phyloP scores from a whole-genome alignment of 2,888 invertebrate species.

The Agrilus biguttatus region DNA sequence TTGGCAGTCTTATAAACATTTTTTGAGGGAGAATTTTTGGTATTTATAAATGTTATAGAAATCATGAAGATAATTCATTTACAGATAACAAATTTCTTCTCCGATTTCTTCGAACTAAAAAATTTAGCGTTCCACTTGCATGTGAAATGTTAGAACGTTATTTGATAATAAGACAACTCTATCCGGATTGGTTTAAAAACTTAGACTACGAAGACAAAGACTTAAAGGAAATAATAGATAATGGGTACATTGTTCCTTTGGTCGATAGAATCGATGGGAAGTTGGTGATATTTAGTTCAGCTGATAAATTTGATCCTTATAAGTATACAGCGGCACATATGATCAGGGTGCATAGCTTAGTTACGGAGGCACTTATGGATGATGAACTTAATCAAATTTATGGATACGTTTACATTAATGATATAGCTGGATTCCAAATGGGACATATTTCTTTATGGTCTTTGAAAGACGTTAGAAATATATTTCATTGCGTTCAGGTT shows the following conservation, averaged over 20 bases:
- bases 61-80: slow-evolving; percentile 7
- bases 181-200: slow-evolving; percentile 75
- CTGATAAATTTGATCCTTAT: slow-evolving; percentile 42
- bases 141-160: slow-evolving; percentile 81
- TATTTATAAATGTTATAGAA: too few relatives aligned
- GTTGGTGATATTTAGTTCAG: slow-evolving; percentile 63
- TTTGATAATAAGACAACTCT: slow-evolving; percentile 67
- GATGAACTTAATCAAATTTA: slow-evolving; percentile 72
- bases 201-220: slow-evolving; percentile 67
- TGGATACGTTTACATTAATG: slow-evolving; percentile 73
- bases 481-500: slow-evolving; percentile 66
- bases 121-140: slow-evolving; percentile 72
- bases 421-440: slow-evolving; percentile 71
- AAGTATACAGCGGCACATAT: slow-evolving; percentile 61
- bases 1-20: too few relatives aligned
- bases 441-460: slow-evolving; percentile 74
- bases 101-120: slow-evolving; percentile 74
- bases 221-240: slow-evolving; percentile 64
- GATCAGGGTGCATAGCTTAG: slow-evolving; percentile 71
- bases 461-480: slow-evolving; percentile 59
- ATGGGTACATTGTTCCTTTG: slow-evolving; percentile 63
- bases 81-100: slow-evolving; percentile 66
- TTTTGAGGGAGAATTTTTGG: too few relatives aligned
- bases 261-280: slow-evolving; percentile 65
- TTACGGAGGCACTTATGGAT: slow-evolving; percentile 73